Base-by-base conservation (phyloP, 92 coral and sea anemone species). In the Bergia puertoricense region DNA sequence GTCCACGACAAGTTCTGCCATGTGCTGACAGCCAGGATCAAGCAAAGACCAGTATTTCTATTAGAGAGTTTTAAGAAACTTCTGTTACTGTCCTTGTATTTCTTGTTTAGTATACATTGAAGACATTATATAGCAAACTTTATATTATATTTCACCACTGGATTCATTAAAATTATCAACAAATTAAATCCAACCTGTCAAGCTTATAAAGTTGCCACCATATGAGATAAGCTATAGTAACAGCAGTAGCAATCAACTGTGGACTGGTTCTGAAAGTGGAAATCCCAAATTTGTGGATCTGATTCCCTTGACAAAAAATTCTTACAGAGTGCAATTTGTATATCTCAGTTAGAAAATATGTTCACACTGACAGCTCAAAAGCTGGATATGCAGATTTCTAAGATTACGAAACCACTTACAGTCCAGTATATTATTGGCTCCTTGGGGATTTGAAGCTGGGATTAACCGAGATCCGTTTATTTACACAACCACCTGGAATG, bases 401-500 rank as follows among this genome's bases (percentile, higher is more conserved):
- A 56, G 87, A 84, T 84, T 84, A 84, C 59, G 54, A 71, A 84
- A 84, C 38, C 79, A 30, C 46, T 36, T 36, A 84, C n/a, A 23
- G 67, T 38, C 66, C 41, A 41, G 20, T 36, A 45, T 84, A 48
- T 76, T 46, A 84, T 84, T 84, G 79, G 87, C 11, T 84, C 77
- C 62, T 44, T 68, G 68, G 62, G 87, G 87, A 84, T 84, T 84
- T 43, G 67, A 6, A 37, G 5, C 87, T 45, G 22, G 87, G 87
- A 84, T 84, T 84, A 84, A 73, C 66, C 16, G 77, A 84, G 48
- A 84, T 69, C 67, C 77, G n/a, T 84, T 71, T 84, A 84, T 84
- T 84, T 84, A 71, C 62, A 84, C 68, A 84, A 48, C 87, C 86
- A 83, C 56, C 86, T 41, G 77, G 62, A 62, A 43, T 76, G n/a